Evolutionary conservation across 1,140 invertebrate species (phyloP), one percentile per base, ranked within the genome.

Genomic region (Magallana angulata): DNA sequence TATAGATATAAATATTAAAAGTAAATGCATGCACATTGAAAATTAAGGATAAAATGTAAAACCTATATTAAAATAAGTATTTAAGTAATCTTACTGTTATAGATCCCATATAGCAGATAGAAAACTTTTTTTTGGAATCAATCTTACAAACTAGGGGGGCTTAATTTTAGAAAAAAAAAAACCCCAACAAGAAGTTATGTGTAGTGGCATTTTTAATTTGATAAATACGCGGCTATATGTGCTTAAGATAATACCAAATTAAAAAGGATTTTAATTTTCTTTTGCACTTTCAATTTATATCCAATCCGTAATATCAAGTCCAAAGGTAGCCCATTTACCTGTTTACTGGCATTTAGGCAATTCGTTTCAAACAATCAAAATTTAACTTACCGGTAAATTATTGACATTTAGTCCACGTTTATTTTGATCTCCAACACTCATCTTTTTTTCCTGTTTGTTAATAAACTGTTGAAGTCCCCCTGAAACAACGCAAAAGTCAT

Each of bases 401-500:
- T 91, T 87, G 86, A 93, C 91, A 58, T 68, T 84, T 80, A 24
- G 89, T 58, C 12, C 88, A 87, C 11, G 59, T 24, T 18, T 85
- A 57, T 64, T 58, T 57, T 81, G 56, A 82, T 57, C 18, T 30
- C 12, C 30, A n/a, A 12, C 24, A 11, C 58, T 84, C 56, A 68
- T 36, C 82, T 86, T 90, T 16, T 88, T 36, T 12, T 89, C 88
- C 85, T 91, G 85, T 87, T 92, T 92, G 57, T 89, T 91, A 1
- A 93, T 85, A 82, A 90, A 92, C 56, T 93, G 93, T 68, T 93
- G 93, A 14, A 93, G 81, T 62, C 92, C 93, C 11, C 92, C 93
- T 1, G 93, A 92, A 30, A 90, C 89, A 48, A 90, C 82, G n/a
- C 85, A 89, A 7, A 87, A 82, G 30, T 87, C 92, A 58, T 85